These are phyloP conservation scores for Xenopus petersii DNA, from an alignment of 2,797 vertebrate species.

Conservation along the genomic window DNA sequence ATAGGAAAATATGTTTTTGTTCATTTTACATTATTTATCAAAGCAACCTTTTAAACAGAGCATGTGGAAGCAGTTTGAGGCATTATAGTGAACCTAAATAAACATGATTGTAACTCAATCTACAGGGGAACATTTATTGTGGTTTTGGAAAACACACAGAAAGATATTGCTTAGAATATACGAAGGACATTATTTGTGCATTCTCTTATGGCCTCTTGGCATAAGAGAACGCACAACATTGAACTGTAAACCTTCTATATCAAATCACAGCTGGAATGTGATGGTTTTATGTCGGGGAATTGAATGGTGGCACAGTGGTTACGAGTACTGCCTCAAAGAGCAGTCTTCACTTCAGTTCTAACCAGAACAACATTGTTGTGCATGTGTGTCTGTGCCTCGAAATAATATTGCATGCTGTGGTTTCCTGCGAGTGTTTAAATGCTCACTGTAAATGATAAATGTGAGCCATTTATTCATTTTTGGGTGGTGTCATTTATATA, in stretches of 20 bases:
- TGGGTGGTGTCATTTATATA: too few species aligned
- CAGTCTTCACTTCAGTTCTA: too few species aligned
- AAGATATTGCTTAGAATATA: not conserved
- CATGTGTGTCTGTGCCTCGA: too few species aligned
- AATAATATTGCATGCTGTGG: too few species aligned
- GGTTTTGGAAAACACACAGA: not conserved
- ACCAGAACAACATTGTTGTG: too few species aligned
- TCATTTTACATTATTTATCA: slow-evolving; percentile 16
- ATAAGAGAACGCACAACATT: not conserved
- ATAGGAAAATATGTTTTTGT: slow-evolving; percentile 6
- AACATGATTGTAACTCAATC: slow-evolving; percentile 4
- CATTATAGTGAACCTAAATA: slow-evolving; percentile 8
- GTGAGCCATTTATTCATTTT: too few species aligned
- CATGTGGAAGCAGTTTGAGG: slow-evolving; percentile 9
- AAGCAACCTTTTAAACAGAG: not conserved
- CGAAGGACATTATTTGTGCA: not conserved
- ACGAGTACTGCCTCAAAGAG: too few species aligned
- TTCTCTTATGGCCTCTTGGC: not conserved
- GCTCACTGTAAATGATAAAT: too few species aligned
- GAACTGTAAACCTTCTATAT: not conserved
- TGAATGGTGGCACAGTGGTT: too few species aligned
- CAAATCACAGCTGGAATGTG: too few species aligned
- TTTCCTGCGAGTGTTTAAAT: too few species aligned
- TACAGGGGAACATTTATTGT: not conserved
- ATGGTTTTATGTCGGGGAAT: too few species aligned